Base-by-base conservation (phyloP, 2,888 invertebrate genomes). In the Drosophila picticornis region DNA sequence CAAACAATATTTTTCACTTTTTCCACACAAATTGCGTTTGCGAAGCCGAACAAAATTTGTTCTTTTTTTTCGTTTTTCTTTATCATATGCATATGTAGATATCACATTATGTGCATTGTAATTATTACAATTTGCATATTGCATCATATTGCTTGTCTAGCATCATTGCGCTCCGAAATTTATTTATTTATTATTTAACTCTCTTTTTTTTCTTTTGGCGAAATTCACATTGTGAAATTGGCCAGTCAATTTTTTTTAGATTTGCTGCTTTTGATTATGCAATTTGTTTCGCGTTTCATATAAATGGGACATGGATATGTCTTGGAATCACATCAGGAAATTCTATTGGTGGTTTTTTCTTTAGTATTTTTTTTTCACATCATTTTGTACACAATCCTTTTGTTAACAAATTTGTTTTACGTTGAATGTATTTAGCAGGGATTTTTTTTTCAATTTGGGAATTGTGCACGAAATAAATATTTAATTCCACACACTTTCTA, bases 21-120 rank as follows among this genome's bases (percentile, higher is more conserved):
- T 92, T 92, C 92, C 92, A 92, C 91, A 92, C 91, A 92, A 92
- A 92, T 92, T 90, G 92, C 92, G 91, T 80, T 76, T 75, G 56
- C 78, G 74, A 72, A 78, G 80, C 75, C 77, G 74, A 27, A 82
- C 55, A 71, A 53, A 77, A 63, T 73, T 77, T 68, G 13, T 6
- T 7, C 16, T 25, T 16, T 40, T 43, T 46, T 46, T 46, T 46
- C 2, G 43, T 5, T 43, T 43, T 22, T 6, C 22, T 22, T 27
- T 53, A 19, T 4, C 1, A 22, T 32, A 31, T 43, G 29, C 22
- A 57, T 57, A 68, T 50, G 51, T 52, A 57, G 52, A 52, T 59
- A 60, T 76, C 65, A 61, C 62, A 77, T 76, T 68, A 58, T 77
- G 64, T 77, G 67, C 66, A 67, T 69, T 67, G 61, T 51, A 76